Base-by-base conservation (phyloP, 2,113 vertebrate species). In the Protomyctophum bolini region DNA sequence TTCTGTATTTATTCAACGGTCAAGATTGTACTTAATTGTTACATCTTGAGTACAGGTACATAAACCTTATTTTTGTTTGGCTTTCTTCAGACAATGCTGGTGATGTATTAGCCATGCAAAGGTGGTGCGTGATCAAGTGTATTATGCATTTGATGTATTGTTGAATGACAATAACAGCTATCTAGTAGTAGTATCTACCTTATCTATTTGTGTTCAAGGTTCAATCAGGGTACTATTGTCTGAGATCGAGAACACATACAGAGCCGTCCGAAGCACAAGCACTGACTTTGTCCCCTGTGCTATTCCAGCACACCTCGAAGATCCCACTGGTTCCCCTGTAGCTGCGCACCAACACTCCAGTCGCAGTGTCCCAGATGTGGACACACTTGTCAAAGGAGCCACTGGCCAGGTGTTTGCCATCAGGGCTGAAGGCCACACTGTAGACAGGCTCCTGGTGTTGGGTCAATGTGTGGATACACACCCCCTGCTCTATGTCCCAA, bases 381-480 rank as follows among this genome's bases (percentile, higher is more conserved):
- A 99, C 97, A 57, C 97, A 99, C 87, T 99, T 99, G 87, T 99
- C 97, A n/a, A 99, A 98, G 81, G 97, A 99, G 75, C 97, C 97
- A 6, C 97, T 99, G 83, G 97, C 97, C 90, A 99, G 89, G 58
- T 96, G 96, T 64, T 94, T 95, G 48, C 97, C 97, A 7, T 99
- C 96, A 0, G 97, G 96, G 91, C 97, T 99, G 87, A 98, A 99
- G 62, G 97, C 97, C 84, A 99, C 96, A 8, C 97, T 99, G 90
- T 99, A 98, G 72, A 99, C 97, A 0, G 97, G 97, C 60, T 99
- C 97, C 89, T 98, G 97, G 88, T 99, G 97, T 58, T 94, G 97
- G 80, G 97, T 99, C 81, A 99, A 92, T 0, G 96, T 98, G 72
- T 98, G 97, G 61, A 94, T 92, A 64, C 97, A 98, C 6, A 96